Percentiles rank a stretch among this genome's conserved stretches.
Conservation (phyloP, 2,888 invertebrate species). For the Crioceris asparagi region DNA sequence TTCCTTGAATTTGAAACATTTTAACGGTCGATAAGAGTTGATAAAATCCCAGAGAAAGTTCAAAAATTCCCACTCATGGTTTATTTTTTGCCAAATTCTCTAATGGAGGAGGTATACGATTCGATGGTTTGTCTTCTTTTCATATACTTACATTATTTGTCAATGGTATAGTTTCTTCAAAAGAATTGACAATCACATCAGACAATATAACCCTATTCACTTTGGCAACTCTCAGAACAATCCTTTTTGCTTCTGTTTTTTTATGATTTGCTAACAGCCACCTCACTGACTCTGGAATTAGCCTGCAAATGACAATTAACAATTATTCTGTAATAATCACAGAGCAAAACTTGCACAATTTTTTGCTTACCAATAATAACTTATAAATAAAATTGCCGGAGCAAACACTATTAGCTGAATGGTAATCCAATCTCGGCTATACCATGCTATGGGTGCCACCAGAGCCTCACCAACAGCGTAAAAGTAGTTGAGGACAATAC, state of each 20-base stretch:
- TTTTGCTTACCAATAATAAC: conserved; percentile 48
- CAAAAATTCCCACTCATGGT: too few relatives aligned
- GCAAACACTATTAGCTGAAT: conserved; percentile 48
- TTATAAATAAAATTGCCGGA: conserved; percentile 48
- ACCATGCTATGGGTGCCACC: conserved; percentile 49
- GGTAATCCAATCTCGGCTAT: conserved; percentile 48
- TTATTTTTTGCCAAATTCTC: too few relatives aligned
- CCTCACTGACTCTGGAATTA: conserved; percentile 54
- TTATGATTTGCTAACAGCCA: conserved; percentile 51
- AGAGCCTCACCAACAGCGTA: conserved; percentile 54
- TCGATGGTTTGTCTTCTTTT: too few relatives aligned
- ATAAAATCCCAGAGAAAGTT: too few relatives aligned
- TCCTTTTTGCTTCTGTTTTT: conserved; percentile 42
- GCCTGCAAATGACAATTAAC: too few relatives aligned
- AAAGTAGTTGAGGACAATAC: conserved; percentile 51
- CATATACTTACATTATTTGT: conserved; percentile 1
- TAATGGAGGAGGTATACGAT: too few relatives aligned
- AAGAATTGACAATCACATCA: conserved; percentile 35
- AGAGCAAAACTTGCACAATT: too few relatives aligned
- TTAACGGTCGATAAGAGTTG: too few relatives aligned
- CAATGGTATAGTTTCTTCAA: conserved; percentile 28
- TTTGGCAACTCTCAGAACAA: conserved; percentile 46
- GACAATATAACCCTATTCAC: conserved; percentile 44
- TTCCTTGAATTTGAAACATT: too few relatives aligned
- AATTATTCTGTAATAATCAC: too few relatives aligned